Evolutionary conservation across 2,888 invertebrate species (phyloP).

Genomic region (Caenorhabditis panamensis): DNA sequence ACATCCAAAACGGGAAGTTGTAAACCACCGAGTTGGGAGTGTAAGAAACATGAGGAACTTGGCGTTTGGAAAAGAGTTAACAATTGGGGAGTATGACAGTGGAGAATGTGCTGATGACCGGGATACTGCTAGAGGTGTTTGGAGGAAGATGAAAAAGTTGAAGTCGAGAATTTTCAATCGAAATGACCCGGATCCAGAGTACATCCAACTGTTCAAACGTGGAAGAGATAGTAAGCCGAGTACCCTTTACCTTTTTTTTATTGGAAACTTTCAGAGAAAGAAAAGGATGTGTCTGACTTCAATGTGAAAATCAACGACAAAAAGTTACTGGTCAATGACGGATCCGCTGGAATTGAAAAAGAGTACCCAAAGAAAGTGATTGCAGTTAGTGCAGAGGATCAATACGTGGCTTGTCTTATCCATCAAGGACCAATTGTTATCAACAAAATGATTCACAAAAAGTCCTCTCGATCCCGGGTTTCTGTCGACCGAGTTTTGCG

Average conservation of each 20-base stretch:
- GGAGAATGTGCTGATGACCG: slow-evolving; percentile 25
- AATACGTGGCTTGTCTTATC: slow-evolving; percentile 43
- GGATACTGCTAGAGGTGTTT: slow-evolving; percentile 25
- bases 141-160: slow-evolving; percentile 39
- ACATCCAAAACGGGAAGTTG: slow-evolving; percentile 42
- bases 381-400: slow-evolving; percentile 30
- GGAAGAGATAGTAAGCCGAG: slow-evolving; percentile 25
- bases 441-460: slow-evolving; percentile 27
- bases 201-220: slow-evolving; percentile 29
- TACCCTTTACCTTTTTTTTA: too few relatives aligned
- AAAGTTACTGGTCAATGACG: slow-evolving; percentile 19
- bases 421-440: slow-evolving; percentile 47
- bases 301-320: slow-evolving; percentile 20
- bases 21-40: slow-evolving; percentile 8
- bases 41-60: slow-evolving; percentile 27
- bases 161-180: slow-evolving; percentile 36
- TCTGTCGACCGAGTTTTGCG: slow-evolving; percentile 16
- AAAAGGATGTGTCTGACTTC: slow-evolving; percentile 15
- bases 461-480: slow-evolving; percentile 9
- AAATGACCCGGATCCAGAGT: slow-evolving; percentile 10
- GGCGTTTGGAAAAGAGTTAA: slow-evolving; percentile 43
- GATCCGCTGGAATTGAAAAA: background rate
- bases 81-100: slow-evolving; percentile 26
- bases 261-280: slow-evolving; percentile 29
- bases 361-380: slow-evolving; percentile 15